phyloP scores from a whole-genome alignment of 64 coral and sea anemone species.

The Acropora tenuis region DNA sequence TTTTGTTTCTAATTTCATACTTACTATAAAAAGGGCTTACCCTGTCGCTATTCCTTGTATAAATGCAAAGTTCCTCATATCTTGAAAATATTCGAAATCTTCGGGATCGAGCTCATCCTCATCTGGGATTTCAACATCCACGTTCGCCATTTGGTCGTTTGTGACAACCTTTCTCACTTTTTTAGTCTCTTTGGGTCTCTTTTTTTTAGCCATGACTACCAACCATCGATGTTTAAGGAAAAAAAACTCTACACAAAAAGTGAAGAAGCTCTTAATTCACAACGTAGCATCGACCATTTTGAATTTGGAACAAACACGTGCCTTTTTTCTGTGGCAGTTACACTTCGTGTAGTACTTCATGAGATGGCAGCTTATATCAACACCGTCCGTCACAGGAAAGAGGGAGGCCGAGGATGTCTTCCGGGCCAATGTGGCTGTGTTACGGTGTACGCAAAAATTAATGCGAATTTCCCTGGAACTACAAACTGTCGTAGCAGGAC shows the following conservation, averaged over 20 bases:
- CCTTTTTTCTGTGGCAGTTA: not conserved
- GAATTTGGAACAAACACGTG: not conserved
- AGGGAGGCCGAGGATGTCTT: too few relatives aligned
- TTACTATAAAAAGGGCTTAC: not conserved
- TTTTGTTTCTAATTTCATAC: too few relatives aligned
- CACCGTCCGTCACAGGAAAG: too few relatives aligned
- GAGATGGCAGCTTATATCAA: too few relatives aligned
- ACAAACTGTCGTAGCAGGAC: too few relatives aligned
- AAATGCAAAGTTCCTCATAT: slow-evolving; percentile 21
- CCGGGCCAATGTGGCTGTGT: too few relatives aligned
- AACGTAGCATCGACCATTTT: not conserved
- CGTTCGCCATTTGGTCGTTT: not conserved
- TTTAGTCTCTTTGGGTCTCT: not conserved
- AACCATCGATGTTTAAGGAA: not conserved
- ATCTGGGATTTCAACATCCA: not conserved
- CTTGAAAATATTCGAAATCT: slow-evolving; percentile 39
- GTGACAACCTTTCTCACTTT: not conserved
- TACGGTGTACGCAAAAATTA: too few relatives aligned
- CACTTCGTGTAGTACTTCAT: too few relatives aligned
- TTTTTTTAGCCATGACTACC: not conserved
- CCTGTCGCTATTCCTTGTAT: not conserved
- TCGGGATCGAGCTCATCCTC: slow-evolving; percentile 7
- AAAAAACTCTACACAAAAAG: too few relatives aligned
- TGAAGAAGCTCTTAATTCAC: too few relatives aligned
- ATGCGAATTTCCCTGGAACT: too few relatives aligned